Evolutionary conservation across 30 jellyfish, hydroid and myxozoan species (phyloP).

Genomic region (Haliclystus octoradiatus): DNA sequence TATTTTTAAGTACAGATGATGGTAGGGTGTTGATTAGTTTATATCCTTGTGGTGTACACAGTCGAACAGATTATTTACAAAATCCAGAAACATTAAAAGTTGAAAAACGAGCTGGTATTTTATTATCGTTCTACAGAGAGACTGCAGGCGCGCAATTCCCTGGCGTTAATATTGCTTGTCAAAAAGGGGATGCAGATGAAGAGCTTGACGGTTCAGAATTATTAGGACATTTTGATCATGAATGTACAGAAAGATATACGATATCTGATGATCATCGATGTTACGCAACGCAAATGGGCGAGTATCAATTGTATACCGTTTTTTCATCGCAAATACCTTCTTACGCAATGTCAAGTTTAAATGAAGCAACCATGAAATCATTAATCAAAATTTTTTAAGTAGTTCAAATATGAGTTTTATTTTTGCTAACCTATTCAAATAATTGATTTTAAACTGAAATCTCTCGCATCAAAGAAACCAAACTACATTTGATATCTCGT

Average conservation of each 20-base stretch:
- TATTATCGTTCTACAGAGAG: constrained; percentile 37
- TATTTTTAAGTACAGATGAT: constrained; percentile 51
- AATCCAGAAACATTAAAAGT: constrained; percentile 9
- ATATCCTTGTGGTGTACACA: constrained; percentile 63
- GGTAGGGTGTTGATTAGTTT: constrained; percentile 70
- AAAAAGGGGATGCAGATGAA: constrained; percentile 21
- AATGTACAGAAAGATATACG: constrained; percentile 52
- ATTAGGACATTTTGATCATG: constrained; percentile 26
- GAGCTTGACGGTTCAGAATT: constrained; percentile 1
- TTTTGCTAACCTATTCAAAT: too few relatives aligned
- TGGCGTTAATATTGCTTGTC: not conserved
- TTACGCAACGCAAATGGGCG: constrained; percentile 50
- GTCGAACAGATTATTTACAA: constrained; percentile 32
- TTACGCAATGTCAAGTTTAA: constrained; percentile 44
- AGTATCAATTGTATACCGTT: constrained; percentile 52
- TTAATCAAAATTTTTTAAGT: constrained; percentile 21
- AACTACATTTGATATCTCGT: too few relatives aligned
- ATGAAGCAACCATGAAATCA: constrained; percentile 32
- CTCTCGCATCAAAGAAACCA: too few relatives aligned
- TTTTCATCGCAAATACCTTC: constrained; percentile 65
- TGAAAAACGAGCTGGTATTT: constrained; percentile 36
- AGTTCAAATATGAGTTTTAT: too few relatives aligned
- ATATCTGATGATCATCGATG: constrained; percentile 52
- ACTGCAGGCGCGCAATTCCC: constrained; percentile 40
- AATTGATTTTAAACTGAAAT: too few relatives aligned